Evolutionary conservation across 2,113 vertebrate species (phyloP), one percentile per base, ranked within the genome.

Genomic region (Stegastes partitus): DNA sequence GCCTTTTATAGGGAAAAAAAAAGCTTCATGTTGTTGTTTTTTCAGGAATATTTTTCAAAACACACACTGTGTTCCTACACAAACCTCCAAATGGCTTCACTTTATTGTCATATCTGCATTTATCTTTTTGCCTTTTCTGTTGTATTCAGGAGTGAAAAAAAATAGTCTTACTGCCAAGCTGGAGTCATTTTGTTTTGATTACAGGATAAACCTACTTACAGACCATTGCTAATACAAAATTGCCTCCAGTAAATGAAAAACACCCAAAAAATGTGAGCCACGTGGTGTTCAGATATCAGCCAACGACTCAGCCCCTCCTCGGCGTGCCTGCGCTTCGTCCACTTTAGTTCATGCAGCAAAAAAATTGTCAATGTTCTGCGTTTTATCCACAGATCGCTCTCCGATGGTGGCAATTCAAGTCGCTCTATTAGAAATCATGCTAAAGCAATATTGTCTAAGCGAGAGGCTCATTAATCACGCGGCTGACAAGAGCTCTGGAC

Each of bases 391-490:
- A 74, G 58, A 80, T 71, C 37, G 21, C 56, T 3, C 68, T 51
- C 53, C 75, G 55, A 49, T 73, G 73, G 51, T 87, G 86, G 84
- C 79, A 75, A 67, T 72, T 79, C 64, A 82, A 81, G 81, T 61
- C 42, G 57, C 63, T 81, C 83, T 63, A 87, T 91, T 91, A 90
- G 87, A 91, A 90, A 84, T 87, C 59, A 72, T 86, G 79, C 86
- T 92, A 81, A 78, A 92, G 82, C 85, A 91, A 90, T 86, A 93
- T 79, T 81, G 50, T 75, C 50, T 5, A 57, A 83, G 80, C 70
- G 85, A 69, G 77, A 81, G 47, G 76, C 58, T 82, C 92, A 94
- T 94, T 92, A 94, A 94, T 94, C 93, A 94, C 83, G 65, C 68
- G 62, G 28, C 18, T 92, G 91, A 92, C 92, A 91, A 61, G 63